phyloP scores from a whole-genome alignment of 2,888 invertebrate species.

The Sminthurinus aureus region DNA sequence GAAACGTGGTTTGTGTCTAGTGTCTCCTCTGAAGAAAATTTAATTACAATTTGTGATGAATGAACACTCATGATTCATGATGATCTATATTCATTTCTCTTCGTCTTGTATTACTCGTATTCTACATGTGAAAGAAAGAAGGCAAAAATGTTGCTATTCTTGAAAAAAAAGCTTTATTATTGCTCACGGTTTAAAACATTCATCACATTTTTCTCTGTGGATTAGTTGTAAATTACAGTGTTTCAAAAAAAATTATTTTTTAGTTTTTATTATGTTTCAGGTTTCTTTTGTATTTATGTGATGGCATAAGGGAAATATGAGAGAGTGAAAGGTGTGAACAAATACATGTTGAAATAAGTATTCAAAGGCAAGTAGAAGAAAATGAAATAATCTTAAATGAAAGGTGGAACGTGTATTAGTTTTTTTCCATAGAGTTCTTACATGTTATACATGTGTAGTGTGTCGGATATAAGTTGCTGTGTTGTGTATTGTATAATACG shows the following conservation, averaged over 20 bases:
- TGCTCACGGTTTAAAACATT: neutral
- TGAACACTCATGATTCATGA: too few species aligned
- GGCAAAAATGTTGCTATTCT: too few species aligned
- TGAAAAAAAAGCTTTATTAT: too few species aligned
- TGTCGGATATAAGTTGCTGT: neutral
- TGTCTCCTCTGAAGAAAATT: neutral
- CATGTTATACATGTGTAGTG: neutral
- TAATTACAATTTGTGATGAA: neutral
- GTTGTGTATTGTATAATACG: neutral
- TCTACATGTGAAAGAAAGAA: too few species aligned
- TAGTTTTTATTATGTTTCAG: too few species aligned
- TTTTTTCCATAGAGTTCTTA: neutral
- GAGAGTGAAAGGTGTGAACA: neutral
- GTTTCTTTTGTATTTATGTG: neutral
- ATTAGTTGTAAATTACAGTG: too few species aligned
- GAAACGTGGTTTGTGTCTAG: neutral
- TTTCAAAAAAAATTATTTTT: too few species aligned
- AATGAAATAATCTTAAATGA: neutral
- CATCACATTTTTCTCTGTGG: too few species aligned
- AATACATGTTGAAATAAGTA: neutral
- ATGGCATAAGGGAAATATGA: neutral
- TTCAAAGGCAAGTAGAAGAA: neutral
- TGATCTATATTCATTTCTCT: too few species aligned
- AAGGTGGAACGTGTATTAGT: neutral
- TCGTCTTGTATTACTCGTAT: too few species aligned